Conservation (phyloP, 2,113 vertebrate species). For the Burhinus oedicnemus region DNA sequence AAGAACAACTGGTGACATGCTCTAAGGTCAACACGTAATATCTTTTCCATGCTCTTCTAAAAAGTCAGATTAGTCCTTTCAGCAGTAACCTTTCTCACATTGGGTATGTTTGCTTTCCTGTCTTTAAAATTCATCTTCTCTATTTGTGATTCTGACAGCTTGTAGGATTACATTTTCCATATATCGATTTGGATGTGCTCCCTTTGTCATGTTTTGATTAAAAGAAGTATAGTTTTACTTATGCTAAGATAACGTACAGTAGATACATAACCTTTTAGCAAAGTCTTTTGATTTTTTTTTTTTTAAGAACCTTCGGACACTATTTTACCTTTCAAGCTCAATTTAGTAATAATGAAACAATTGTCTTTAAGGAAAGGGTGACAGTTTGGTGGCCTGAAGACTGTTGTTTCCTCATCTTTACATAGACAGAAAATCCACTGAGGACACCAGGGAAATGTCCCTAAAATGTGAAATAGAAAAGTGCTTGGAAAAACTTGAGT, state of each 20-base stretch:
- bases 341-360: not conserved
- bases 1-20: not conserved
- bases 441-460: not conserved
- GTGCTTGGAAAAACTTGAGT: not conserved
- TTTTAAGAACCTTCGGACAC: not conserved
- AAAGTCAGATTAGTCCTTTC: constrained; percentile 31
- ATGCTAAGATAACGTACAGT: not conserved
- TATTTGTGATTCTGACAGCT: constrained; percentile 66
- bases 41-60: constrained; percentile 26
- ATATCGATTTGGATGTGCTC: constrained; percentile 42
- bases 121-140: constrained; percentile 64
- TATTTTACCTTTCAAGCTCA: not conserved
- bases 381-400: not conserved
- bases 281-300: not conserved
- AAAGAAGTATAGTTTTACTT: constrained; percentile 51
- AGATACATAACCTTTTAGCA: constrained; percentile 7
- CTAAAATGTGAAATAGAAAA: not conserved
- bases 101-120: constrained; percentile 57
- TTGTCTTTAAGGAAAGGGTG: not conserved
- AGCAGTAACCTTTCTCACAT: constrained; percentile 66
- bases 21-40: constrained; percentile 38
- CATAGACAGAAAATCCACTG: not conserved
- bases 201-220: constrained; percentile 56
- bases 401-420: not conserved
- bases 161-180: constrained; percentile 55